Evolutionary conservation across 2,797 vertebrate genomes (phyloP).

Genomic region (Picus viridis): DNA sequence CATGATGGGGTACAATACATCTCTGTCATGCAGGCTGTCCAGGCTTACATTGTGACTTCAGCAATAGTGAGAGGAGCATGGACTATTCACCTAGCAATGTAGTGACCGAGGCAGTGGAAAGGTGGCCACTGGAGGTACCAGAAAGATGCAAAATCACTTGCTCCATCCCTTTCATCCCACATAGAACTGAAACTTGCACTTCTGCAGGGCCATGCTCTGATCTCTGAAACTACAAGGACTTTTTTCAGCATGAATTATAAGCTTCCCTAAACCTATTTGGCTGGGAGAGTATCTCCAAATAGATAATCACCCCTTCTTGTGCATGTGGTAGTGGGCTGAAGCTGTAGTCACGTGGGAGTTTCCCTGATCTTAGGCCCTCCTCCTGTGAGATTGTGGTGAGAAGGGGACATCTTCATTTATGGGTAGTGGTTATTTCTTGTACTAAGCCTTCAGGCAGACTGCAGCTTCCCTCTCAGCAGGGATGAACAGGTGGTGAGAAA

Average conservation of each 20-base stretch:
- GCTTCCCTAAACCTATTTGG: not conserved
- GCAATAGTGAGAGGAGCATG: accelerated
- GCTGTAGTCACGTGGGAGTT: not conserved
- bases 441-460: not conserved
- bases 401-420: not conserved
- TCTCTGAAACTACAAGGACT: not conserved
- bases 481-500: not conserved
- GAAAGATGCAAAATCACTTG: not conserved
- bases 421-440: not conserved
- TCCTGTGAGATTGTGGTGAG: not conserved
- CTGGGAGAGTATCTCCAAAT: not conserved
- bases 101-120: not conserved
- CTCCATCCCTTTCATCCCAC: accelerated
- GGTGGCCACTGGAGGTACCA: not conserved
- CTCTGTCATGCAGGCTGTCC: not conserved
- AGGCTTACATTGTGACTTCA: not conserved
- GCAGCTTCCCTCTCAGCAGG: not conserved
- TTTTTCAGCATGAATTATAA: not conserved
- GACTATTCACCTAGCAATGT: not conserved
- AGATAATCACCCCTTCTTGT: not conserved
- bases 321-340: not conserved
- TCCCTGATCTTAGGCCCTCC: not conserved
- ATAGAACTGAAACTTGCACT: not conserved
- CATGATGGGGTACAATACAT: not conserved
- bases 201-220: not conserved